Percentiles rank a stretch among this genome's conserved stretches.
These are phyloP conservation scores for Drosophila setifemur DNA, from an alignment of 1,140 invertebrate genomes.

Conservation along the genomic window DNA sequence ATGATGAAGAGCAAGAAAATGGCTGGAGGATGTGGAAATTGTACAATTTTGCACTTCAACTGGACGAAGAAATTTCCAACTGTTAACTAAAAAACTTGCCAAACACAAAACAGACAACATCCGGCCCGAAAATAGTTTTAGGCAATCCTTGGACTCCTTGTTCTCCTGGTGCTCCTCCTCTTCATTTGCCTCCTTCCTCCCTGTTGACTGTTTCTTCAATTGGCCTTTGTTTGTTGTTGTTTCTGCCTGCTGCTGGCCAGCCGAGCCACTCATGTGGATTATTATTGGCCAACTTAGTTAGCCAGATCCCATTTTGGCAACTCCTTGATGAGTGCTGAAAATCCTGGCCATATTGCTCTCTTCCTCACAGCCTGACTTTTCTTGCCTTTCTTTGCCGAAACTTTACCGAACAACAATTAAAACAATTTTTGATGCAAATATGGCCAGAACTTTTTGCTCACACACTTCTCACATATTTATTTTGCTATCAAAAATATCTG, in stretches of 20 bases:
- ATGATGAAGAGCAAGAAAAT: background rate
- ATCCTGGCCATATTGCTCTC: background rate
- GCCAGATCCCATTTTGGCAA: conserved; percentile 17
- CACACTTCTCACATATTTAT: background rate
- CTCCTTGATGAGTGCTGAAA: conserved; percentile 15
- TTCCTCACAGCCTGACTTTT: conserved; percentile 10
- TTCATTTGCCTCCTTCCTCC: conserved; percentile 23
- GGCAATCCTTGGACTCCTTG: no score
- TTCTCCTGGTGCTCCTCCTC: no score
- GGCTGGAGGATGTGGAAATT: conserved; percentile 32
- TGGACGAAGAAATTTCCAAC: conserved; percentile 47
- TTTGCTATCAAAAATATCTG: background rate
- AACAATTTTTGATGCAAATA: conserved; percentile 69
- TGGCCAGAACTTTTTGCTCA: conserved; percentile 47
- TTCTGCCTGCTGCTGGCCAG: conserved; percentile 3
- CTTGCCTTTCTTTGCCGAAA: conserved; percentile 12
- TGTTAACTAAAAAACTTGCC: conserved; percentile 37
- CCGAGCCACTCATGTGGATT: conserved; percentile 47
- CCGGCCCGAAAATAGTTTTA: conserved; percentile 50
- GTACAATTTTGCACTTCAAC: conserved; percentile 46
- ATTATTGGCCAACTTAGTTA: conserved; percentile 55
- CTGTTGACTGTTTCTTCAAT: conserved; percentile 18
- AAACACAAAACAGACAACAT: conserved; percentile 53
- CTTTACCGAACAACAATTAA: conserved; percentile 61
- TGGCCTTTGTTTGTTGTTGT: conserved; percentile 37